These are phyloP conservation scores for Aphelinus certus DNA, from an alignment of 1,140 invertebrate species.

Conservation along the genomic window DNA sequence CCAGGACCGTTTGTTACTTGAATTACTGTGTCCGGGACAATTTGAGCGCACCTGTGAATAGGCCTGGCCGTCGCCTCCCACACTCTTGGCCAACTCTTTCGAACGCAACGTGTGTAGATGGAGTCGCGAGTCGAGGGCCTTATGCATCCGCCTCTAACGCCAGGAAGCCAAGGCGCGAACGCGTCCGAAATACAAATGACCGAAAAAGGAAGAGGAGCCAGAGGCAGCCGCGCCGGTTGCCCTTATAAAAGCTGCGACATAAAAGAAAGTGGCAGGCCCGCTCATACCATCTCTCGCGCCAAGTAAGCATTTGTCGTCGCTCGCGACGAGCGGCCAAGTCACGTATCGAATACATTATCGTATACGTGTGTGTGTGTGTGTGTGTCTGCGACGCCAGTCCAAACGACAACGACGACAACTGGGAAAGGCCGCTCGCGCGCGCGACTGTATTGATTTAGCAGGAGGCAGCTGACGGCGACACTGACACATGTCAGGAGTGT, in stretches of 20 bases:
- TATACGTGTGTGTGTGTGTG: neutral
- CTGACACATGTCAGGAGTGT: constrained; percentile 63
- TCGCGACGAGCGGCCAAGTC: constrained; percentile 36
- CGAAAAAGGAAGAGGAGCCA: neutral
- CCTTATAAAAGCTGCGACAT: neutral
- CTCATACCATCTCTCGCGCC: neutral
- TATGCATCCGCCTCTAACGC: too few relatives aligned
- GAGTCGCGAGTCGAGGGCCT: too few relatives aligned
- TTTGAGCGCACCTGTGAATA: too few relatives aligned
- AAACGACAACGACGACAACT: too few relatives aligned
- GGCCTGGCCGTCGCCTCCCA: too few relatives aligned
- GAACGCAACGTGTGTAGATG: too few relatives aligned
- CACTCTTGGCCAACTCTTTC: too few relatives aligned
- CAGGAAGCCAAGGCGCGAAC: neutral
- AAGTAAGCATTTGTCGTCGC: constrained; percentile 48
- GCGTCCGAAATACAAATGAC: constrained; percentile 20
- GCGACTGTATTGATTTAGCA: constrained; percentile 61
- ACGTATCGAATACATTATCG: constrained; percentile 57
- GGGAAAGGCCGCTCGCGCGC: constrained; percentile 49
- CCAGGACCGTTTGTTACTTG: too few relatives aligned
- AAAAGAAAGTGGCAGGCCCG: constrained; percentile 18
- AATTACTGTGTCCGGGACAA: too few relatives aligned
- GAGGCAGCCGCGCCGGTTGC: neutral
- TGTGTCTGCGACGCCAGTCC: too few relatives aligned
- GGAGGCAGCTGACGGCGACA: constrained; percentile 64